Conservation (phyloP, 2,888 invertebrate species). For the Pantelozetes paolii region DNA sequence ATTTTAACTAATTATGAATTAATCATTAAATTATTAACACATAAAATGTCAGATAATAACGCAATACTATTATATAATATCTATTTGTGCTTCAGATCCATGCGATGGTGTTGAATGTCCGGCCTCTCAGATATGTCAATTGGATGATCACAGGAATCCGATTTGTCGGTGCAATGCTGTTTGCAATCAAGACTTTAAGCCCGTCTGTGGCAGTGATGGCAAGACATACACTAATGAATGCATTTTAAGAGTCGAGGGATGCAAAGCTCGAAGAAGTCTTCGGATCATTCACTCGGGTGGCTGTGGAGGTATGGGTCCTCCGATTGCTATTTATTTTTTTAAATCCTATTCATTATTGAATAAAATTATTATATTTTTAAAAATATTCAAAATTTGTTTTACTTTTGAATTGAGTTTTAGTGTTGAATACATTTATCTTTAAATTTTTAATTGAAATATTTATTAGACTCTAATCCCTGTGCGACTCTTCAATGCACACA, state of each 20-base stretch:
- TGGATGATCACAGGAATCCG: constrained; percentile 71
- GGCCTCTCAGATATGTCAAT: constrained; percentile 73
- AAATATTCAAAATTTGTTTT: no score
- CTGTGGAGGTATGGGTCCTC: constrained; percentile 58
- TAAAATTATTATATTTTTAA: neutral
- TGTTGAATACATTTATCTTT: no score
- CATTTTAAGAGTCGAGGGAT: constrained; percentile 70
- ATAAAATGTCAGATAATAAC: no score
- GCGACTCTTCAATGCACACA: constrained; percentile 69
- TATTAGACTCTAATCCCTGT: constrained; percentile 77
- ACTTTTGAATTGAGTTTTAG: no score
- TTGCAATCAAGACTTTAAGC: constrained; percentile 57
- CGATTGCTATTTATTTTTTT: no score
- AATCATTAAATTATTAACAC: no score
- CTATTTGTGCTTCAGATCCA: no score
- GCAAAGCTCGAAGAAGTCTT: constrained; percentile 67
- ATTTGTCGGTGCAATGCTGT: constrained; percentile 73
- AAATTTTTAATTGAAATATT: no score
- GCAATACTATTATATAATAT: no score
- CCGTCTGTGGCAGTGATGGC: constrained; percentile 59
- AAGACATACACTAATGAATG: constrained; percentile 75
- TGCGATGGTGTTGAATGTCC: constrained; percentile 72
- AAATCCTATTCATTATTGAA: constrained; percentile 46
- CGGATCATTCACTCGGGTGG: constrained; percentile 75
- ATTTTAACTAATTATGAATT: no score